phyloP scores from a whole-genome alignment of 2,113 vertebrate species.

The Craseonycteris thonglongyai region DNA sequence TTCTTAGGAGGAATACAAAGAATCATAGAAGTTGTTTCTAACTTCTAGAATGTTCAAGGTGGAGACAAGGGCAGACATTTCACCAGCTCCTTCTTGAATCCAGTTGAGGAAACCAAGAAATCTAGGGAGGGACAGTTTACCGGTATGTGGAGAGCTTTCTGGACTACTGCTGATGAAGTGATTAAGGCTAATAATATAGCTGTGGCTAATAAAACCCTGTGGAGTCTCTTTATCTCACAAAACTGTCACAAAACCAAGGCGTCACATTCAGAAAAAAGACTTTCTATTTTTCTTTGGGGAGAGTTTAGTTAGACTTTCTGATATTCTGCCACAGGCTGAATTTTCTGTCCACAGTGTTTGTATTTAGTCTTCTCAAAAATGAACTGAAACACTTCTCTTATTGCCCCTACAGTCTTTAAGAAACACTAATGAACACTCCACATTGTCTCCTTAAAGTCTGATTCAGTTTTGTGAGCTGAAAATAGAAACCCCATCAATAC shows the following conservation, averaged over 20 bases:
- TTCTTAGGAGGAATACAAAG: not conserved
- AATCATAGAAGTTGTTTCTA: not conserved
- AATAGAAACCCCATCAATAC: not conserved
- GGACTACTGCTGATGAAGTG: not conserved
- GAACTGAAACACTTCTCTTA: rapidly evolving
- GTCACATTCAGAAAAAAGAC: not conserved
- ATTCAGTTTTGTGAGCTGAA: not conserved
- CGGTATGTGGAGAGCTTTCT: not conserved
- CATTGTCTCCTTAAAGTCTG: not conserved
- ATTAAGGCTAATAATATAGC: not conserved
- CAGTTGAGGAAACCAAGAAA: not conserved
- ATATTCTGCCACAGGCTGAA: not conserved
- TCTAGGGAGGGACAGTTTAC: not conserved
- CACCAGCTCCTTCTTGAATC: not conserved
- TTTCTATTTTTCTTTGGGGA: not conserved
- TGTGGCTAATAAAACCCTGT: not conserved
- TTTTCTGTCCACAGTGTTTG: not conserved
- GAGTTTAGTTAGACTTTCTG: not conserved
- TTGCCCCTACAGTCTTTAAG: not conserved
- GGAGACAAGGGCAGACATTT: not conserved
- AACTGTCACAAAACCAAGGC: not conserved
- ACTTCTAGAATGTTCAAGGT: not conserved
- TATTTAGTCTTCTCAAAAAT: not conserved
- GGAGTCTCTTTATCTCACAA: not conserved
- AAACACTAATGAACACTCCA: not conserved